Conservation (phyloP, 2,113 vertebrate species). For the Grantiella picta region DNA sequence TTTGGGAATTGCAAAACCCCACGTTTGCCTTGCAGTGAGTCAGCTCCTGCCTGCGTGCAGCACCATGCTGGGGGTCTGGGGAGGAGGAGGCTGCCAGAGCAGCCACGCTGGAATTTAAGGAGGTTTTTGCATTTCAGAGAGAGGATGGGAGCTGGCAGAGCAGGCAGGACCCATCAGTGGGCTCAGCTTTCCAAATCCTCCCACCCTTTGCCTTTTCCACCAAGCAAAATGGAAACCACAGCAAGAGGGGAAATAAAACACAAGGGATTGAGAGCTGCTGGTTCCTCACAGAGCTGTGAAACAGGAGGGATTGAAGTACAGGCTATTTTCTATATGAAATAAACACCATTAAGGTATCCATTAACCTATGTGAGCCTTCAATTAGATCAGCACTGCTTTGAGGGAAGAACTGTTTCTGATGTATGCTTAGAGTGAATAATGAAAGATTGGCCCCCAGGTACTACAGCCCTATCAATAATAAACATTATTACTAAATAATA, state of each 20-base stretch:
- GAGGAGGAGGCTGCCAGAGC: background rate
- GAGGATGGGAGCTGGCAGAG: background rate
- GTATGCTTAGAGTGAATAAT: background rate
- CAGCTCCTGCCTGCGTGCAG: background rate
- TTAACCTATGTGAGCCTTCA: conserved; percentile 27
- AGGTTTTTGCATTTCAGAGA: background rate
- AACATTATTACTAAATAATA: conserved; percentile 62
- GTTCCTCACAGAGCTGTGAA: background rate
- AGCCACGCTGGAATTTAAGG: background rate
- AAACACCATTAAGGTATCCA: background rate
- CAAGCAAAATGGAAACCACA: background rate
- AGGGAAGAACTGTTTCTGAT: conserved; percentile 10
- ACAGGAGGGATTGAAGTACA: background rate
- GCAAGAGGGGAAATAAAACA: background rate
- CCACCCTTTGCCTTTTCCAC: background rate
- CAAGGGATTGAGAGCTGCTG: background rate
- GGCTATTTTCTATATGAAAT: background rate
- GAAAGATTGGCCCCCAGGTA: conserved; percentile 40
- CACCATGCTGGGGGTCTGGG: background rate
- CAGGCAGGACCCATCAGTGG: background rate
- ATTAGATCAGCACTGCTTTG: background rate
- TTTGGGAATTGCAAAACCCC: background rate
- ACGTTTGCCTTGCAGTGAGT: background rate
- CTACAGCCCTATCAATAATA: conserved; percentile 25
- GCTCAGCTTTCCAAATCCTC: background rate